phyloP scores from a whole-genome alignment of 2,797 vertebrate species.

The Hipposideros larvatus region DNA sequence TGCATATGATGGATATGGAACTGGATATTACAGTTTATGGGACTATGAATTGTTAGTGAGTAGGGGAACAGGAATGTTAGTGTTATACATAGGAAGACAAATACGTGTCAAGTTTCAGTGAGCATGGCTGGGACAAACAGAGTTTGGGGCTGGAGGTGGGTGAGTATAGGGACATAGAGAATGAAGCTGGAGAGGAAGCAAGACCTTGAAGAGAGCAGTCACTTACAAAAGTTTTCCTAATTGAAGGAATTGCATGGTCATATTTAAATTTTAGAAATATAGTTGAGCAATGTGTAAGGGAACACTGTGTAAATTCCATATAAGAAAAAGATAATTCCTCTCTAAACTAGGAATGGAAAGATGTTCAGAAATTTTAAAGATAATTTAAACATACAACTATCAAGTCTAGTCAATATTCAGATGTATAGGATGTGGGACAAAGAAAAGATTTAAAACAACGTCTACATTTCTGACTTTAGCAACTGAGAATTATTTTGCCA shows the following conservation, averaged over 20 bases:
- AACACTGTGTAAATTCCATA: not conserved
- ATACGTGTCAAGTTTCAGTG: not conserved
- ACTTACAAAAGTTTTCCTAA: not conserved
- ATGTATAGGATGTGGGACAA: not conserved
- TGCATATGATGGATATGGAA: not conserved
- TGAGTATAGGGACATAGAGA: not conserved
- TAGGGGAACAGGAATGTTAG: not conserved
- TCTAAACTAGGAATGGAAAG: not conserved
- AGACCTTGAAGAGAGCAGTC: not conserved
- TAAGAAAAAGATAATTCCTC: not conserved
- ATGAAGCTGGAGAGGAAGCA: not conserved
- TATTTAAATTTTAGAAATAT: not conserved
- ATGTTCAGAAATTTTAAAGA: not conserved
- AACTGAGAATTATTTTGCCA: not conserved
- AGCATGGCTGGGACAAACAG: not conserved
- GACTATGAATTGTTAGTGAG: not conserved
- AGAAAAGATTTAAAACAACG: not conserved
- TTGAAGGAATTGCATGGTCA: not conserved
- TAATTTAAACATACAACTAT: not conserved
- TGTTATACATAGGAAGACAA: not conserved
- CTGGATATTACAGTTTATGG: not conserved
- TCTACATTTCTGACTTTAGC: not conserved
- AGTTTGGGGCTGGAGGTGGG: not conserved
- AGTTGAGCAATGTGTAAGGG: not conserved
- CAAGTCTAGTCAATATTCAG: not conserved